phyloP scores from a whole-genome alignment of 2,888 invertebrate species.

The Alcis repandata region DNA sequence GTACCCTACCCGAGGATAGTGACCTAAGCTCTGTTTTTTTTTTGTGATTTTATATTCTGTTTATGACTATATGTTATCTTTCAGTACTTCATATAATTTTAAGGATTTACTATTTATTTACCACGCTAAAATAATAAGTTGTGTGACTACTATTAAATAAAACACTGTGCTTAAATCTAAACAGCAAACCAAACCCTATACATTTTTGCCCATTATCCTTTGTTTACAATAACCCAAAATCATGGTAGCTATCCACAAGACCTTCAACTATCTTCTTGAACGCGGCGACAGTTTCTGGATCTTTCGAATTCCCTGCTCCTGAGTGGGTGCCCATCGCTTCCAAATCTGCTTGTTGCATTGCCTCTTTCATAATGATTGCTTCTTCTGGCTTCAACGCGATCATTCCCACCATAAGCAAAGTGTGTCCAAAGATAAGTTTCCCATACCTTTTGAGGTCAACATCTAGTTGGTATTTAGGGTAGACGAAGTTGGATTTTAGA shows the following conservation, averaged over 20 bases:
- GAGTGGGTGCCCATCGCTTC: background rate
- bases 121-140: no score
- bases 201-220: no score
- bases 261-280: slow-evolving; percentile 45
- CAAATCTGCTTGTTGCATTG: slow-evolving; percentile 26
- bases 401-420: slow-evolving; percentile 40
- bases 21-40: no score
- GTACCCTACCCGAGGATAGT: no score
- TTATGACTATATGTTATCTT: no score
- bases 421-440: slow-evolving; percentile 39
- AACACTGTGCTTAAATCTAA: no score
- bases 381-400: slow-evolving; percentile 47
- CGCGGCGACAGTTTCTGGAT: slow-evolving; percentile 19
- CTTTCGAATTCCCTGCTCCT: background rate
- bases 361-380: slow-evolving; percentile 30
- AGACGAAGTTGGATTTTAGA: slow-evolving; percentile 50
- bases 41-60: no score
- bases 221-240: slow-evolving; percentile 24
- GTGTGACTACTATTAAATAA: no score
- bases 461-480: slow-evolving; percentile 53
- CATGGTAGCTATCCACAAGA: slow-evolving; percentile 41
- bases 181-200: background rate
- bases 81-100: no score
- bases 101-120: no score
- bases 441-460: slow-evolving; percentile 54